These are phyloP conservation scores for Gnatocerus cornutus DNA, from an alignment of 2,888 invertebrate species.

Conservation along the genomic window DNA sequence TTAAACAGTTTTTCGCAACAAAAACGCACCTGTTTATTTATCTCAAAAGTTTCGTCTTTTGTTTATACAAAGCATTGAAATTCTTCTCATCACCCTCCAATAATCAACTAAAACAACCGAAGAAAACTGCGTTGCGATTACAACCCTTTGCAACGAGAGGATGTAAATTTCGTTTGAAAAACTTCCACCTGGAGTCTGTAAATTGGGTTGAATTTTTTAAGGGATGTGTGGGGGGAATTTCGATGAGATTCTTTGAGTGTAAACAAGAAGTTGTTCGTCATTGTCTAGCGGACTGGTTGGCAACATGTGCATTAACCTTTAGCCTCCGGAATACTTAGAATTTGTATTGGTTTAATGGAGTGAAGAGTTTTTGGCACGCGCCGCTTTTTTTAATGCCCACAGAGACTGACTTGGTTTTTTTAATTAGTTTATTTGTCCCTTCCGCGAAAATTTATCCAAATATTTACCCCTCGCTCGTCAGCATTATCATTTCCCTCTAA, in stretches of 20 bases:
- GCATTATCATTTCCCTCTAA: constrained; percentile 47
- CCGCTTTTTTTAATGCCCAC: too few relatives aligned
- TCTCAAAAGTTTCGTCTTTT: not conserved
- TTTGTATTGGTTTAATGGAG: constrained; percentile 24
- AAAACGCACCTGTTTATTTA: not conserved
- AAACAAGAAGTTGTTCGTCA: constrained; percentile 29
- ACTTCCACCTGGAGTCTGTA: constrained; percentile 37
- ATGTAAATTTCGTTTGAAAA: constrained; percentile 33
- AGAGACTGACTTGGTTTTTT: too few relatives aligned
- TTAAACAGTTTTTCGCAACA: too few relatives aligned
- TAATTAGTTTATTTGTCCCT: too few relatives aligned
- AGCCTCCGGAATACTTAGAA: constrained; percentile 19
- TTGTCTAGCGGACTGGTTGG: constrained; percentile 30
- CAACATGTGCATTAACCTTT: constrained; percentile 30
- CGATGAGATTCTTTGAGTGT: constrained; percentile 17
- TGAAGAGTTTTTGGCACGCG: constrained; percentile 3
- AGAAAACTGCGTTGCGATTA: constrained; percentile 37
- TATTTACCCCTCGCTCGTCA: constrained; percentile 43
- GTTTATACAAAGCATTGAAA: constrained; percentile 38
- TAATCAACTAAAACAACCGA: constrained; percentile 33
- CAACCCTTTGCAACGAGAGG: constrained; percentile 24
- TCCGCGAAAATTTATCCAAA: constrained; percentile 38
- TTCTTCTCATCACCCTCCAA: constrained; percentile 18
- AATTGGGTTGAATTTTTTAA: constrained; percentile 29
- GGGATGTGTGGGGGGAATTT: constrained; percentile 11